A percentile compares a stretch with the other conserved stretches of the same genome.
These are phyloP conservation scores for Spermophilus dauricus DNA, from an alignment of 2,113 vertebrate genomes.

Conservation along the genomic window DNA sequence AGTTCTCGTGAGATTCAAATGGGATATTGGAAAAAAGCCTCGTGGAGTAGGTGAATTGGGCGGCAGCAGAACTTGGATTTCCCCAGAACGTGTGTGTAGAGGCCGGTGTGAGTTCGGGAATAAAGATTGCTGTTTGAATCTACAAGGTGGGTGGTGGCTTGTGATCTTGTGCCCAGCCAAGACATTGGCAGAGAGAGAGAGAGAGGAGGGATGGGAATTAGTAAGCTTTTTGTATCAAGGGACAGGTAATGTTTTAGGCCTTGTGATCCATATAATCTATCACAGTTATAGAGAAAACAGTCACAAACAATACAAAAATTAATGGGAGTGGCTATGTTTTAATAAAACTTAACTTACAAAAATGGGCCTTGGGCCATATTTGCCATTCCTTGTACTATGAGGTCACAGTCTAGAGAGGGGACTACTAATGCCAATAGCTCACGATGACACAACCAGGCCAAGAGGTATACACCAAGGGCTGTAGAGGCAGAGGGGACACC, in stretches of 20 bases:
- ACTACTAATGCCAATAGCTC: background rate
- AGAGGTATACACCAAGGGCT: background rate
- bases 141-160: no score
- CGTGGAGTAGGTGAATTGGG: no score
- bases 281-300: background rate
- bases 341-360: slow-evolving; percentile 23
- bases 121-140: no score
- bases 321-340: background rate
- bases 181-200: no score
- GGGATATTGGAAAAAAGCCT: no score
- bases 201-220: background rate
- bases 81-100: no score
- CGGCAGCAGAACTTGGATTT: no score
- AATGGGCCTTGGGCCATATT: background rate
- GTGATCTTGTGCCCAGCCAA: no score
- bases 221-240: background rate
- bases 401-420: background rate
- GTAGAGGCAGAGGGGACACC: background rate
- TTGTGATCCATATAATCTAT: background rate
- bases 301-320: background rate
- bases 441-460: background rate
- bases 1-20: no score
- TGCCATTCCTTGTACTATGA: background rate
- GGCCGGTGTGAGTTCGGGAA: no score
- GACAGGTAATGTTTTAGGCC: background rate